Percentiles rank a stretch among this genome's conserved stretches.
Conservation (phyloP, 2,797 vertebrate genomes). For the Lutjanus campechanus region DNA sequence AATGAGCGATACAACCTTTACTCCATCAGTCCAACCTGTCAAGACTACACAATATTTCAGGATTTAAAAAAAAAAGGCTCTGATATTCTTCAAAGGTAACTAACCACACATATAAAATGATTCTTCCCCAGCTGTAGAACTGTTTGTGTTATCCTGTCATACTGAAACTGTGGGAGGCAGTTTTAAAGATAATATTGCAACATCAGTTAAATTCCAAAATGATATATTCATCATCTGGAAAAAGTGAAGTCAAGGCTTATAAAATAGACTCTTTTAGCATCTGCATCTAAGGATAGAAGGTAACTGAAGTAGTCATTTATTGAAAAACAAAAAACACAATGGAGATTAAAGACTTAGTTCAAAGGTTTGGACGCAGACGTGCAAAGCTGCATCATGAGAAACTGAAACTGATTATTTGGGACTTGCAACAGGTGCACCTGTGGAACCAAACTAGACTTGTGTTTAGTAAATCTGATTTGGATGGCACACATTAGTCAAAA, state of each 20-base stretch:
- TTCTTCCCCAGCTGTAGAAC: not conserved
- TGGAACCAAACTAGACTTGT: not conserved
- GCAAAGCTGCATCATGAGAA: not conserved
- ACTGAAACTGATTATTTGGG: not conserved
- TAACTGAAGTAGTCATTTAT: not conserved
- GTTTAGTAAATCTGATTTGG: not conserved
- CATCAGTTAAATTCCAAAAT: not conserved
- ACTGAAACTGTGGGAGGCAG: constrained; percentile 16
- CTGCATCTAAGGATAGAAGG: not conserved
- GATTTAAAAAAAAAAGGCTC: not conserved
- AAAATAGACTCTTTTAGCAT: not conserved
- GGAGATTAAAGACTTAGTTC: not conserved
- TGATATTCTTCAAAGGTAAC: not conserved
- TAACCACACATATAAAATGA: not conserved
- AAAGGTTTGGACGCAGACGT: not conserved
- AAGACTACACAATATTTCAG: not conserved
- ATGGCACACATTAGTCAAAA: not conserved
- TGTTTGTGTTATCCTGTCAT: not conserved
- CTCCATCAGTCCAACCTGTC: not conserved
- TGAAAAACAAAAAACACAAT: not conserved
- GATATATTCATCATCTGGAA: not conserved
- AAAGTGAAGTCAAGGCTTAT: not conserved
- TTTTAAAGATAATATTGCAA: constrained; percentile 30
- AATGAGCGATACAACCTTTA: constrained; percentile 8
- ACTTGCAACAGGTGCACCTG: not conserved